These are phyloP conservation scores for Siniperca scherzeri DNA, from an alignment of 2,797 vertebrate species.

Conservation along the genomic window DNA sequence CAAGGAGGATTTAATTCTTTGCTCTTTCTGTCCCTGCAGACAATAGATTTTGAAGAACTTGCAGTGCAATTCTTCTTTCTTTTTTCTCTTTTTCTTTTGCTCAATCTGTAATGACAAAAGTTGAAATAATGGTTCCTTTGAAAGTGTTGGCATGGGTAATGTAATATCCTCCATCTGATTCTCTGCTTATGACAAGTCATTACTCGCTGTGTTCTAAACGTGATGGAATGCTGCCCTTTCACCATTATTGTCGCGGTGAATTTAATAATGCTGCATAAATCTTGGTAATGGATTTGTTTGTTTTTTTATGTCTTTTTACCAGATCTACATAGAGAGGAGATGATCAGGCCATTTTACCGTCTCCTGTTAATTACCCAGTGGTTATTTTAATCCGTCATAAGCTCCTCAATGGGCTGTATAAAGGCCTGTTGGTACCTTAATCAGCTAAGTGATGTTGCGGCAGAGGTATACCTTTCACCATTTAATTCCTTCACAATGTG, in stretches of 20 bases:
- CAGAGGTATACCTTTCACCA: conserved; percentile 64
- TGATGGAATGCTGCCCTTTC: conserved; percentile 80
- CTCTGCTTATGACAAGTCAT: conserved; percentile 76
- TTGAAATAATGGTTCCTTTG: conserved; percentile 63
- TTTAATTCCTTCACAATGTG: conserved; percentile 65
- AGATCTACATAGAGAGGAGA: conserved; percentile 50
- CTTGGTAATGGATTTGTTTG: conserved; percentile 82
- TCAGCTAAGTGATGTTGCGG: conserved; percentile 76
- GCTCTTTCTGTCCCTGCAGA: conserved; percentile 39
- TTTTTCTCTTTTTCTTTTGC: background rate
- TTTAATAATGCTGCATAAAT: conserved; percentile 79
- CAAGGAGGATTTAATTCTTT: conserved; percentile 69
- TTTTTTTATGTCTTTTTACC: conserved; percentile 71
- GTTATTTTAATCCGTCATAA: conserved; percentile 81
- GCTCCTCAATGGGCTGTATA: conserved; percentile 71
- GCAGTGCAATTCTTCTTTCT: conserved; percentile 11
- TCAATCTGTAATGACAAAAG: conserved; percentile 55
- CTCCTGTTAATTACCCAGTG: conserved; percentile 73
- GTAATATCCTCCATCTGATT: conserved; percentile 68
- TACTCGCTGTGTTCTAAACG: conserved; percentile 62
- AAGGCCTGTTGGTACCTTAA: conserved; percentile 68
- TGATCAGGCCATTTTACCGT: conserved; percentile 68
- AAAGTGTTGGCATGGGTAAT: conserved; percentile 60
- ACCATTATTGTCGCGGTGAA: conserved; percentile 71
- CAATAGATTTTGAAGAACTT: conserved; percentile 37